Base-by-base conservation (phyloP, 2,113 vertebrate species). In the Trematocara marginatum region DNA sequence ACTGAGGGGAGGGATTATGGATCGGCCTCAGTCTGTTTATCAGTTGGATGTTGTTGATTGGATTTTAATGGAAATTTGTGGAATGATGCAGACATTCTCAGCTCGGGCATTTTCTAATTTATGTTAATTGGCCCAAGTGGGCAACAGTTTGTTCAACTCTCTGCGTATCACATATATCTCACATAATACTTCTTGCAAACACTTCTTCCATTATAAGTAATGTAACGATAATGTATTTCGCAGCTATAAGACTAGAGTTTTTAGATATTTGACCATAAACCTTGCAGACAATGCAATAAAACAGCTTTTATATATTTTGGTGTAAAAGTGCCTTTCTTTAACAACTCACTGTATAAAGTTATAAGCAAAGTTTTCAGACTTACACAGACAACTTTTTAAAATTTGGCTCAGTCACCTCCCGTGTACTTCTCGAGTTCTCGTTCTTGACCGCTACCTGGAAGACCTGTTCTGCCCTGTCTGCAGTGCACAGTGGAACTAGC, bases 1-100 rank as follows among this genome's bases (percentile, higher is more conserved):
- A 86, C 81, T 59, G 53, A 88, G 40, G 81, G 86, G 54, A 71
- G 47, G 53, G 74, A 86, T 87, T 87, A 84, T 74, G 78, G 78
- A 78, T 93, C 71, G 16, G 59, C 42, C 66, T 47, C 40, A 38
- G 53, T 47, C 61, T 80, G 80, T 92, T 90, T 90, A 91, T 90
- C 88, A 89, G 79, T 64, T 56, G 47, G 74, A 76, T 29, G 81
- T 59, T 66, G 89, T 8, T 83, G 88, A 90, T 91, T 88, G 85
- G 86, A 83, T 89, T 90, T 92, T 88, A 90, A 92, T 93, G 83
- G 78, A 86, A 47, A 89, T 80, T 29, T 78, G 69, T 61, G 64
- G 79, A 80, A 54, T 7, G 81, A 86, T 13, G 84, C 3, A 45
- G 31, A 87, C 74, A 87, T 40, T 3, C 71, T 88, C 80, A 8